These are phyloP conservation scores for Staurois parvus DNA, from an alignment of 2,797 vertebrate species.

Conservation along the genomic window DNA sequence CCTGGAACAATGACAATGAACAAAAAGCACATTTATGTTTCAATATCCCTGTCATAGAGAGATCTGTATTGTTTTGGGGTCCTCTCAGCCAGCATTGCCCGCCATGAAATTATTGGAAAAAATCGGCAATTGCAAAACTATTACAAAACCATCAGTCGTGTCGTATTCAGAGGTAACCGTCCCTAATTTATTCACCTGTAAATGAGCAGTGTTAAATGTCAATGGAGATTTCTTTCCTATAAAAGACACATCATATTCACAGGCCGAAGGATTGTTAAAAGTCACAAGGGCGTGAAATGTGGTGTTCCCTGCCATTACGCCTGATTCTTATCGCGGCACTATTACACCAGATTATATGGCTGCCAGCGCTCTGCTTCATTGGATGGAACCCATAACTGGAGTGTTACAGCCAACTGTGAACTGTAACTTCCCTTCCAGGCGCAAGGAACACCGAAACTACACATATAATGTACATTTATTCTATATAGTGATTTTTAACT, in stretches of 20 bases:
- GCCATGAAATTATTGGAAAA: neutral
- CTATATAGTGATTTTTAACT: too few relatives aligned
- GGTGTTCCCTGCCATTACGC: neutral
- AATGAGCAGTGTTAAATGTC: neutral
- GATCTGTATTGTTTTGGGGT: neutral
- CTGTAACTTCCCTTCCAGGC: conserved; percentile 11
- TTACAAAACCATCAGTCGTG: neutral
- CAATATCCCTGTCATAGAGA: neutral
- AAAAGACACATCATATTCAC: neutral
- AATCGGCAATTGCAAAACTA: neutral
- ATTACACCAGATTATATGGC: conserved; percentile 3
- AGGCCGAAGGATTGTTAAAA: neutral
- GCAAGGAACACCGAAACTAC: neutral
- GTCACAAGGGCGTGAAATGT: conserved; percentile 7
- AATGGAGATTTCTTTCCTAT: neutral
- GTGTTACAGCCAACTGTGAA: neutral
- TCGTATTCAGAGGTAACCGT: neutral
- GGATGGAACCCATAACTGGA: conserved; percentile 25
- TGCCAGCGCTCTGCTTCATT: conserved; percentile 13
- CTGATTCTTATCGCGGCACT: conserved; percentile 1
- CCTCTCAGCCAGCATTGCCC: neutral
- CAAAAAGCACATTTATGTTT: neutral
- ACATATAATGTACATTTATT: neutral
- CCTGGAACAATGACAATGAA: neutral
- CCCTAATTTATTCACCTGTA: neutral